Evolutionary conservation across 2,888 invertebrate species (phyloP).

Genomic region (Andrena marginata): DNA sequence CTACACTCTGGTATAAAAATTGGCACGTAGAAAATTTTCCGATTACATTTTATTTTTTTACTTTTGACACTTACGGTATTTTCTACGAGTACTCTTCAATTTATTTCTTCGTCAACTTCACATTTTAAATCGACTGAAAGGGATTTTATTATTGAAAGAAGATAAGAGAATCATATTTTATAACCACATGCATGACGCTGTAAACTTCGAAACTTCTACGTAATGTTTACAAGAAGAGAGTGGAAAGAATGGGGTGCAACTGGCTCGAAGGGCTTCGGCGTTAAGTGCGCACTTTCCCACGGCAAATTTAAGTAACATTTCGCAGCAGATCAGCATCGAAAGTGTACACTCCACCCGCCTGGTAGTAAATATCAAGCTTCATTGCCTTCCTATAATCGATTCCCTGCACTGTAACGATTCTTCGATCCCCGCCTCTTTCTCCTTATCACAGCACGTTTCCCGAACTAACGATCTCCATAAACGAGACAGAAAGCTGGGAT

Average conservation of each 20-base stretch:
- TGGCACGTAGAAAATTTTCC: too few relatives aligned
- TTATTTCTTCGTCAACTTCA: too few relatives aligned
- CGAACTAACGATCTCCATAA: too few relatives aligned
- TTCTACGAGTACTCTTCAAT: too few relatives aligned
- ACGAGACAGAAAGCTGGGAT: neutral
- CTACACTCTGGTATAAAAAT: too few relatives aligned
- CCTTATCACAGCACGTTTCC: conserved; percentile 2
- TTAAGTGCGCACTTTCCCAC: neutral
- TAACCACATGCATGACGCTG: too few relatives aligned
- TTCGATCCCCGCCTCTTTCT: neutral
- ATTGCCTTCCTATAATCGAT: conserved; percentile 42
- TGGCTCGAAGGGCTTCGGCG: neutral
- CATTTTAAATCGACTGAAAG: too few relatives aligned
- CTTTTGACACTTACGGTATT: too few relatives aligned
- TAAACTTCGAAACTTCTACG: too few relatives aligned
- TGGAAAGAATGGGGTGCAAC: neutral
- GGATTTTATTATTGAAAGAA: too few relatives aligned
- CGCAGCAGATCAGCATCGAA: conserved; percentile 4
- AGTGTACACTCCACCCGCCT: conserved; percentile 9
- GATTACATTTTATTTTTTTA: too few relatives aligned
- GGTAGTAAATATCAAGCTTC: conserved; percentile 35
- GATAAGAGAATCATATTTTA: too few relatives aligned
- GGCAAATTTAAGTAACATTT: conserved; percentile 32
- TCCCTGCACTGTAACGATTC: neutral
- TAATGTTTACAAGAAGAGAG: neutral